Evolutionary conservation across 2,797 vertebrate species (phyloP).

Genomic region (Megalops cyprinoides): DNA sequence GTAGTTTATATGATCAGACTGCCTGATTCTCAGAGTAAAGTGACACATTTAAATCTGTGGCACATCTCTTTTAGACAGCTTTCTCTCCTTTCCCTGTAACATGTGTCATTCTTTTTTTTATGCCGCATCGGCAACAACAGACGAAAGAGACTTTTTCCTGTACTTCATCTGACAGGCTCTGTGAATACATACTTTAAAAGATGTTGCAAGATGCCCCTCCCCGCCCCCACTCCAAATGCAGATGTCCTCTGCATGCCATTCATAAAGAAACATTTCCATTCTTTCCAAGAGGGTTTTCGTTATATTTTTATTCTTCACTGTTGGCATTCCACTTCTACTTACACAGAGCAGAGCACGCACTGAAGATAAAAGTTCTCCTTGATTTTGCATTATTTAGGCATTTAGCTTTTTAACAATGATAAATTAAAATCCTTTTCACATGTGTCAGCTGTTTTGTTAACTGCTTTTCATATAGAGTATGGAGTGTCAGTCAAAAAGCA

Average conservation of each 20-base stretch:
- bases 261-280: slow-evolving; percentile 1
- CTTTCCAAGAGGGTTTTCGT: too few relatives aligned
- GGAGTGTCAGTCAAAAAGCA: not conserved
- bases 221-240: not conserved
- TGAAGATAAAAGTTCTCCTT: too few relatives aligned
- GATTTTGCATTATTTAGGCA: not conserved
- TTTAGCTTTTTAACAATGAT: slow-evolving; percentile 22
- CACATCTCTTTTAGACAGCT: slow-evolving; percentile 7
- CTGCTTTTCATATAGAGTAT: not conserved
- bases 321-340: too few relatives aligned
- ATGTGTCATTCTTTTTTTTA: slow-evolving; percentile 33
- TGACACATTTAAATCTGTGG: slow-evolving; percentile 30
- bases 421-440: slow-evolving; percentile 24
- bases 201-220: not conserved
- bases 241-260: not conserved
- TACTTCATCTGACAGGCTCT: slow-evolving; percentile 13
- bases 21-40: slow-evolving; percentile 25
- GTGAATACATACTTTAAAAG: slow-evolving; percentile 13
- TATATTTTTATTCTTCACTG: too few relatives aligned
- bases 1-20: slow-evolving; percentile 33
- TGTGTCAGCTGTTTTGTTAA: not conserved
- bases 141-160: not conserved
- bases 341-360: too few relatives aligned
- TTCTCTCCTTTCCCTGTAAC: slow-evolving; percentile 14
- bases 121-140: slow-evolving; percentile 27